phyloP scores from a whole-genome alignment of 2,113 vertebrate genomes.

The Anhinga anhinga region DNA sequence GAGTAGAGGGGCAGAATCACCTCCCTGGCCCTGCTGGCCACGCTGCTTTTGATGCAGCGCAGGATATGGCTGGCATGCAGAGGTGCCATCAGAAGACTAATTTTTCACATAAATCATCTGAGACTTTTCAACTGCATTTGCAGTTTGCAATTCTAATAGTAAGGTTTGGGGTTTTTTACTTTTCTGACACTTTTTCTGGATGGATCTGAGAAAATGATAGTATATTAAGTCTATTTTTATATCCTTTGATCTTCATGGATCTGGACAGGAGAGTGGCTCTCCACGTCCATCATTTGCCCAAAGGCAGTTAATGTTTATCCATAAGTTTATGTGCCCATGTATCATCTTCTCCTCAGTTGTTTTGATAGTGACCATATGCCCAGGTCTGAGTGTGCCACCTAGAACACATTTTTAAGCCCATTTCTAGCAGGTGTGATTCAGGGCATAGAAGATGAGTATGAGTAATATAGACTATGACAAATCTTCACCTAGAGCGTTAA shows the following conservation, averaged over 20 bases:
- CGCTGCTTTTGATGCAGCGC: too few relatives aligned
- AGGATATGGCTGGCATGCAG: neutral
- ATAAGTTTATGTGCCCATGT: neutral
- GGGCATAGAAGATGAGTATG: neutral
- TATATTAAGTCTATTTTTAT: neutral
- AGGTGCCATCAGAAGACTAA: neutral
- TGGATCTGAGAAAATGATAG: neutral
- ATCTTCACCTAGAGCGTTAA: neutral
- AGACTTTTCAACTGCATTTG: neutral
- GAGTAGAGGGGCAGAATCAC: too few relatives aligned
- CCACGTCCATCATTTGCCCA: neutral
- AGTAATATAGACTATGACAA: neutral
- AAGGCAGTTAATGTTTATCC: neutral
- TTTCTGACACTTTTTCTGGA: neutral
- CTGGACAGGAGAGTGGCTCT: neutral
- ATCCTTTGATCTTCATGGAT: neutral
- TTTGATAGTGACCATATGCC: neutral
- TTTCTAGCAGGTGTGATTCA: neutral
- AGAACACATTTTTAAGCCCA: neutral
- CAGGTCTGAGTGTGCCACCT: neutral
- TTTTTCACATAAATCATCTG: neutral
- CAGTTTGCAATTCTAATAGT: neutral
- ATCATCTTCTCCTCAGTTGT: neutral
- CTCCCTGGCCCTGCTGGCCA: too few relatives aligned
- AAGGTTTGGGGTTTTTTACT: rapidly evolving